Conservation (phyloP, 2,113 vertebrate species). For the Gasterosteus aculeatus region DNA sequence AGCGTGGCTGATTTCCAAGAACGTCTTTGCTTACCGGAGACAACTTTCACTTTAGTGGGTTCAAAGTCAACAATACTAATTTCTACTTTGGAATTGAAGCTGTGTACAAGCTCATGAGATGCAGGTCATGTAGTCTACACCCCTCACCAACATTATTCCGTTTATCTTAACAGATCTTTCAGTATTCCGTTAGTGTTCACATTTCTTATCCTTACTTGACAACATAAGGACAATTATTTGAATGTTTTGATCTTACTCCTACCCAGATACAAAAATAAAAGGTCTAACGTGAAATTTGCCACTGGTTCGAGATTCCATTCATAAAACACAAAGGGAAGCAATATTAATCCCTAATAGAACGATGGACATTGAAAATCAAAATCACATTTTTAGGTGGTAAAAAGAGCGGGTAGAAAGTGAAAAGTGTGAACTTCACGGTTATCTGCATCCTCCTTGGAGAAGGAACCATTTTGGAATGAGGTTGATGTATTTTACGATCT, state of each 20-base stretch:
- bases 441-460: background rate
- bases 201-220: slow-evolving; percentile 5
- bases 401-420: background rate
- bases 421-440: background rate
- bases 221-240: background rate
- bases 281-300: background rate
- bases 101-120: background rate
- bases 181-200: background rate
- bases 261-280: background rate
- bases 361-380: background rate
- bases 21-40: no score
- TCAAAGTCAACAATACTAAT: no score
- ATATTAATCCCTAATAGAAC: background rate
- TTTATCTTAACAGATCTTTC: background rate
- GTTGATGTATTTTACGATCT: background rate
- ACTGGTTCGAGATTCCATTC: background rate
- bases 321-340: background rate
- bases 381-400: background rate
- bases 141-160: background rate
- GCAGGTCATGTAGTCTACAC: background rate
- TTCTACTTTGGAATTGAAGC: no score
- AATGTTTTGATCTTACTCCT: background rate
- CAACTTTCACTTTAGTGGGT: no score
- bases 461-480: background rate
- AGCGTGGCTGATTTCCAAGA: no score